Conservation (phyloP, 2,888 invertebrate species). For the Dorcus hopei region DNA sequence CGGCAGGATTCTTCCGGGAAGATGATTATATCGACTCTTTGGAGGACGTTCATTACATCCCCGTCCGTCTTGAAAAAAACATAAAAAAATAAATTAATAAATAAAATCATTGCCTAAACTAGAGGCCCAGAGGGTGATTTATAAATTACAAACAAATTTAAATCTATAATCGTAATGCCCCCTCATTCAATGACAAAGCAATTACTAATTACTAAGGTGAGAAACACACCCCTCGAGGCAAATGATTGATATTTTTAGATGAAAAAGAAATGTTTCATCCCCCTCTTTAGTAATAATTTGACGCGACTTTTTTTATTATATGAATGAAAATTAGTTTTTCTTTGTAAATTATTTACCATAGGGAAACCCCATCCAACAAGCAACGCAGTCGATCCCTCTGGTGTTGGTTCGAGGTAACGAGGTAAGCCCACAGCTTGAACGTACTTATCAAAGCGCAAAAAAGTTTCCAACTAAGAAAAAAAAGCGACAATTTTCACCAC, state of each 20-base stretch:
- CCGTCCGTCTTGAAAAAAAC: constrained; percentile 39
- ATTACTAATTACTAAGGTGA: too few species aligned
- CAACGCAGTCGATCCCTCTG: constrained; percentile 8
- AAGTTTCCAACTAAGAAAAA: constrained; percentile 15
- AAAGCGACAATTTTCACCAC: not conserved
- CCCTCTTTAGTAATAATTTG: too few species aligned
- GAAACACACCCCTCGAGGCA: too few species aligned
- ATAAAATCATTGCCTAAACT: not conserved
- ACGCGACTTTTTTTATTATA: too few species aligned
- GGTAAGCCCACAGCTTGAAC: constrained; percentile 12
- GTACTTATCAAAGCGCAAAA: constrained; percentile 10
- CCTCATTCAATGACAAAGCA: too few species aligned
- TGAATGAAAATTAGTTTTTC: too few species aligned
- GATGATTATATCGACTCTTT: constrained; percentile 44
- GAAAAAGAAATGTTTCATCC: too few species aligned
- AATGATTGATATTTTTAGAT: too few species aligned
- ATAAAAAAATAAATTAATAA: too few species aligned
- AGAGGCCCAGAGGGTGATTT: not conserved
- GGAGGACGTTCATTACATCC: constrained; percentile 38
- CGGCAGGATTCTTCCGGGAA: constrained; percentile 46
- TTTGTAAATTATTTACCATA: constrained; percentile 6
- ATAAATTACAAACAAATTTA: not conserved
- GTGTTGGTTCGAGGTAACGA: constrained; percentile 7
- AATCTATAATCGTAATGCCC: too few species aligned
- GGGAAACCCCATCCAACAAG: constrained; percentile 22